Conservation (phyloP, 2,113 vertebrate species). For the Pteruthius melanotis region DNA sequence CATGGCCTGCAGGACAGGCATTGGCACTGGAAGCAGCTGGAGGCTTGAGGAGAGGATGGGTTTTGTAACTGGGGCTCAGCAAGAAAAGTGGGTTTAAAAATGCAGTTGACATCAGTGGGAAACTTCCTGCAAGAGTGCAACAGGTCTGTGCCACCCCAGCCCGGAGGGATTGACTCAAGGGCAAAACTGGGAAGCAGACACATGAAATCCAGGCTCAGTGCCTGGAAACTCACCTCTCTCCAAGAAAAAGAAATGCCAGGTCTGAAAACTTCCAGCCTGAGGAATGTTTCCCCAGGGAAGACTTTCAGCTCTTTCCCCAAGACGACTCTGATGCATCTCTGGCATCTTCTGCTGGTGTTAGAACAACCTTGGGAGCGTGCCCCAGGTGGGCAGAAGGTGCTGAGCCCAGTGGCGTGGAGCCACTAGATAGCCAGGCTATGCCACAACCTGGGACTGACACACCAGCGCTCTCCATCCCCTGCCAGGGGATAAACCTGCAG, state of each 20-base stretch:
- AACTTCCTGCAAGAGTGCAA: not conserved
- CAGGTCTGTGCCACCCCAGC: not conserved
- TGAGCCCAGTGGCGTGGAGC: not conserved
- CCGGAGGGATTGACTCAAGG: accelerated
- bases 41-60: not conserved
- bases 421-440: not conserved
- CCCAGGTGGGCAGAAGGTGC: not conserved
- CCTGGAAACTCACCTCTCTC: not conserved
- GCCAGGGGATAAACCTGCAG: not conserved
- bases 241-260: conserved; percentile 10
- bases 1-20: not conserved
- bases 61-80: not conserved
- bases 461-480: not conserved
- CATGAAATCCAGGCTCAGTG: not conserved
- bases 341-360: not conserved
- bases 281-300: conserved; percentile 6
- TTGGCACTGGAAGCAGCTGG: accelerated
- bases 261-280: not conserved
- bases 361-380: not conserved
- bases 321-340: not conserved
- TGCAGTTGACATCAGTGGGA: not conserved
- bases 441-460: not conserved
- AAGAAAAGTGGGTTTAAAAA: not conserved
- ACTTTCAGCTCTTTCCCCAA: not conserved
- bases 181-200: not conserved